phyloP scores from a whole-genome alignment of 2,888 invertebrate genomes.

The Ochropleura plecta region DNA sequence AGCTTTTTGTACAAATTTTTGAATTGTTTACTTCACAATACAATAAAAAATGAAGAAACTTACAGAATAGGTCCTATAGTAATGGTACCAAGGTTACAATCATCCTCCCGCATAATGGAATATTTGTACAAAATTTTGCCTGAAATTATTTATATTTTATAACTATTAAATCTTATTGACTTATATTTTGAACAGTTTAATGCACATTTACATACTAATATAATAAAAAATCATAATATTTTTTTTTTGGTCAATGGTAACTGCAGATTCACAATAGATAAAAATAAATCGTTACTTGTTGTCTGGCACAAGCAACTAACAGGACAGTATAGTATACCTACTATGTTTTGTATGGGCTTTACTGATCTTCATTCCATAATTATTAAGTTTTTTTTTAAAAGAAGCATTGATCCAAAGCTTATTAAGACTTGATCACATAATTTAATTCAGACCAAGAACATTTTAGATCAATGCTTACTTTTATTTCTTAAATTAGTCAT shows the following conservation, averaged over 20 bases:
- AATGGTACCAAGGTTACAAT: neutral
- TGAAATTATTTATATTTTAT: constrained; percentile 1
- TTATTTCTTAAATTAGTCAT: constrained; percentile 56
- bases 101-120: neutral
- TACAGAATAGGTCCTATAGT: neutral
- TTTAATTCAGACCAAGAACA: constrained; percentile 1
- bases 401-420: constrained; percentile 39
- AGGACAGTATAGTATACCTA: constrained; percentile 43
- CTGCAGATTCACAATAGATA: constrained; percentile 47
- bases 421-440: neutral
- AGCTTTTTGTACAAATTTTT: neutral
- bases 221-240: constrained; percentile 11
- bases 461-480: constrained; percentile 53
- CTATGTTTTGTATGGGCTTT: constrained; percentile 67
- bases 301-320: constrained; percentile 55
- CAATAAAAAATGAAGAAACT: neutral
- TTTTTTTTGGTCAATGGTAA: constrained; percentile 33
- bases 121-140: constrained; percentile 4
- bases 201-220: neutral
- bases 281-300: constrained; percentile 51
- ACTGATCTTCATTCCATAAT: constrained; percentile 80
- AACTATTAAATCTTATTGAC: neutral
- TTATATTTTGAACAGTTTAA: neutral
- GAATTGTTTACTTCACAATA: neutral
- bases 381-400: constrained; percentile 51